Percentiles rank a stretch among this genome's conserved stretches.
Conservation (phyloP, 2,797 vertebrate species). For the Megaceryle alcyon region DNA sequence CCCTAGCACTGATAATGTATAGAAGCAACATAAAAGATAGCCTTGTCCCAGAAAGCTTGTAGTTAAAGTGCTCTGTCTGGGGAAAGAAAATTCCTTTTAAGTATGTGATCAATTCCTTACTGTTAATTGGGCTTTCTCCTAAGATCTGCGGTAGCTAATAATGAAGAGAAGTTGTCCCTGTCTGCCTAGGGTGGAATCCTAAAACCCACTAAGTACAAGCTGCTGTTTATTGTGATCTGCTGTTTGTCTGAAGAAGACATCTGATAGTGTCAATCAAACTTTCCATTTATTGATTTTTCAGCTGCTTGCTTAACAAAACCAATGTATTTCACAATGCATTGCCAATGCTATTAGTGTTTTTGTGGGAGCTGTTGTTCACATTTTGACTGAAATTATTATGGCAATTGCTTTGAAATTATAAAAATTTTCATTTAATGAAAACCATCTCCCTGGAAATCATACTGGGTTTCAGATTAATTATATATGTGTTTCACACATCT, state of each 20-base stretch:
- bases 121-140: constrained; percentile 6
- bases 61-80: not conserved
- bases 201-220: not conserved
- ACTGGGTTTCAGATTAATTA: constrained; percentile 65
- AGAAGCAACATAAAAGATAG: not conserved
- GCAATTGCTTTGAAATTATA: constrained; percentile 59
- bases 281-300: constrained; percentile 44
- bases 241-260: constrained; percentile 41
- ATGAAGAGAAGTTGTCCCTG: not conserved
- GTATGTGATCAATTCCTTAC: not conserved
- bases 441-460: constrained; percentile 62
- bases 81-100: not conserved
- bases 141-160: not conserved
- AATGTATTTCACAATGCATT: constrained; percentile 24
- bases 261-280: constrained; percentile 33
- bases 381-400: constrained; percentile 59
- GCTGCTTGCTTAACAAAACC: constrained; percentile 42
- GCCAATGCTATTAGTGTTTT: constrained; percentile 37
- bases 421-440: constrained; percentile 56
- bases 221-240: constrained; percentile 1
- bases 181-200: not conserved
- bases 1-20: not conserved
- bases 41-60: not conserved
- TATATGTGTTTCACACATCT: constrained; percentile 61
- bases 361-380: constrained; percentile 17